Base-by-base conservation (phyloP, 2,888 invertebrate species). In the Psylliodes chrysocephalus region DNA sequence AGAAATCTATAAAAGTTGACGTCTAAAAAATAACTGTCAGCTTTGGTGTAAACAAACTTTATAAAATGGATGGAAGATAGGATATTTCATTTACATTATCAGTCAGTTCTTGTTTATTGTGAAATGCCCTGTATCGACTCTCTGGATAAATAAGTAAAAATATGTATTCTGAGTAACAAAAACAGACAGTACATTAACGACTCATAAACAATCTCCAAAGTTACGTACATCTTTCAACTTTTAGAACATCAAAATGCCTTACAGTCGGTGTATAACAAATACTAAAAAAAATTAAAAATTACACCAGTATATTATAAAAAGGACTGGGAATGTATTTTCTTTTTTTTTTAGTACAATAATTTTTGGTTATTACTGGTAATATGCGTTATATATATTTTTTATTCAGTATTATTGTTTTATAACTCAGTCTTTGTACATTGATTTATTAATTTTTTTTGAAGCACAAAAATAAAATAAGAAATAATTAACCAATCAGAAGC, bases 301-400 rank as follows among this genome's bases (percentile, higher is more conserved):
- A 60, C 64, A 54, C 68, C 68, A 68, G 68, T 59, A 62, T 55
- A 60, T 60, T 57, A 60, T 62, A 73, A 70, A 54, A 68, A 71
- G 68, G 70, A 75, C 75, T 74, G 75, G 75, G 75, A 75, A 75
- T 75, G 75, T 73, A 72, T 70, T 53, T 71, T 66, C 47, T 65
- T 57, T 49, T 55, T 51, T 63, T 49, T 55, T 51, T 56, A 63
- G 57, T 38, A 59, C 35, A 51, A 49, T 49, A 55, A 22, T 68
- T 71, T 72, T 72, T 71, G 71, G 71, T 72, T 71, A 71, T 67
- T 64, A 70, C 52, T 66, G 68, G 71, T 71, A 69, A 68, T 64
- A 64, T 51, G 60, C 49, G 17, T 49, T 57, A 57, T 40, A 35
- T 40, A 53, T 40, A 53, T 38, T 54, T 70, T 63, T 59, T 49